Evolutionary conservation across 2,113 vertebrate species (phyloP), one percentile per base, ranked within the genome.

Genomic region (Oncorhynchus tshawytscha): DNA sequence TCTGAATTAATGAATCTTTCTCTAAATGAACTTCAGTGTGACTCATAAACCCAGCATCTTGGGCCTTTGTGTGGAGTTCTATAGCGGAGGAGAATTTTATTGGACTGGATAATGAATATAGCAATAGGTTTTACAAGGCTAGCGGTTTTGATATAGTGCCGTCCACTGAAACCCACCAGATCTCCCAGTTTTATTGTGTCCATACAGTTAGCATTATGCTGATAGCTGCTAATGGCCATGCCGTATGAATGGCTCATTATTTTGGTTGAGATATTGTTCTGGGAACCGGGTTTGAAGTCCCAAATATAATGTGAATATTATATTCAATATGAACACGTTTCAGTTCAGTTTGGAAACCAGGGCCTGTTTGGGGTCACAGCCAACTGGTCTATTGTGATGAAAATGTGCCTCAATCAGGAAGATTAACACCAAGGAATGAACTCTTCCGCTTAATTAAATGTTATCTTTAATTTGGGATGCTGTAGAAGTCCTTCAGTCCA

Each of bases 81-180:
- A 80, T 67, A 70, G 70, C 34, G 57, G 64, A 78, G 73, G 73
- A 31, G 59, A 70, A 74, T 65, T 74, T 54, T 64, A 76, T 73
- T 72, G 73, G 78, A 83, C 72, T 81, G 78, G 78, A 81, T 83
- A 80, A 85, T 85, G 80, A 82, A 85, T 85, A 82, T 76, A 77
- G 65, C 9, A 31, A 31, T 34, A 39, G 7, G 67, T 16, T 68
- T 68, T 68, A 68, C 83, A 75, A 74, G 78, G 71, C 74, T 80
- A 85, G 77, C 78, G 57, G 78, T 72, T 73, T 78, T 62, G 78
- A 75, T 82, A 70, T 76, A 77, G 67, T 78, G 71, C 31, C 71
- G 39, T 79, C 70, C 74, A 79, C 72, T 67, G 73, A 75, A 80
- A 80, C 76, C 31, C 8, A 34, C 67, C 39, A 29, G 67, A 34